Evolutionary conservation across 2,888 invertebrate genomes (phyloP).

Genomic region (Holacanthella duospinosa): DNA sequence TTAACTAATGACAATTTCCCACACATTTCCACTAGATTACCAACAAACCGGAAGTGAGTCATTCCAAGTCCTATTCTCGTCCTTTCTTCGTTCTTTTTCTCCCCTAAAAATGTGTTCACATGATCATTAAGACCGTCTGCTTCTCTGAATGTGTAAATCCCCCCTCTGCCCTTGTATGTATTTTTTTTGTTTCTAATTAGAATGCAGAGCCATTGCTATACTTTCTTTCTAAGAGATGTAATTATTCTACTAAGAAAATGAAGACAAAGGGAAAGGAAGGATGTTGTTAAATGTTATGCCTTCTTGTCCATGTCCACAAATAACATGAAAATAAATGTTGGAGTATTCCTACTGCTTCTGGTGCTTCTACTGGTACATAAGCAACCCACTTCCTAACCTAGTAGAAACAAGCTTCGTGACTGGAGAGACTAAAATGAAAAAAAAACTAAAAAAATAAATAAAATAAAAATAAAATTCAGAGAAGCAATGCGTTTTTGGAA

Average conservation of each 20-base stretch:
- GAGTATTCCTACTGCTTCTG: no score
- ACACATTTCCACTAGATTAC: no score
- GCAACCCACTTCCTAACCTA: no score
- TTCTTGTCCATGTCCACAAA: not conserved
- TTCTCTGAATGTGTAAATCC: not conserved
- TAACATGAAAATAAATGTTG: not conserved
- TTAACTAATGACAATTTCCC: no score
- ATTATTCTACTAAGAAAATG: not conserved
- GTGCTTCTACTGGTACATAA: no score
- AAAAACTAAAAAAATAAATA: not conserved
- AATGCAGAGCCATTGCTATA: not conserved
- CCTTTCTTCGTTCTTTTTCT: not conserved
- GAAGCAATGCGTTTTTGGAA: not conserved
- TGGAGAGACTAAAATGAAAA: not conserved
- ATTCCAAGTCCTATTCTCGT: not conserved
- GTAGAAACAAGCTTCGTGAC: slow-evolving; percentile 1
- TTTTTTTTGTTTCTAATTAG: no score
- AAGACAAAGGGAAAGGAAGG: not conserved
- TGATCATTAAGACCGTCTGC: not conserved
- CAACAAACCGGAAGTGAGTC: not conserved
- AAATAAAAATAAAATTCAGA: not conserved
- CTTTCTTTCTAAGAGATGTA: not conserved
- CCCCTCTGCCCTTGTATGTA: not conserved
- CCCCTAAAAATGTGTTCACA: not conserved
- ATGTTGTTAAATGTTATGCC: slow-evolving; percentile 2